Evolutionary conservation across 2,888 invertebrate genomes (phyloP), one percentile per base, ranked within the genome.

Genomic region (Tenthredo notha): DNA sequence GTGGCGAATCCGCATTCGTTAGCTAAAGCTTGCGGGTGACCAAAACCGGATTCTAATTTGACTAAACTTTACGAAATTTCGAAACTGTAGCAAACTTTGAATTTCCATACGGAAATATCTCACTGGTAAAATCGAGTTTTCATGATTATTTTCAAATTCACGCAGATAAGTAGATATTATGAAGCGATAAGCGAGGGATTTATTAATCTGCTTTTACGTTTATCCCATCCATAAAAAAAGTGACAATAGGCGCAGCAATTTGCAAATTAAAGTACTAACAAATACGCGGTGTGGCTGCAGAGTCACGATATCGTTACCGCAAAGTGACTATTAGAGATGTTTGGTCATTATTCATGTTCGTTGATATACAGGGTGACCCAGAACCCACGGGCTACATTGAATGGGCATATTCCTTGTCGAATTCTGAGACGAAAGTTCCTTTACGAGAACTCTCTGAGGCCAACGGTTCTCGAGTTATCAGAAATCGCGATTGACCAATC

Each of bases 1-100:
- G 61, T 65, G 82, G 85, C 86, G 72, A 88, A 88, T 88, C 88
- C 82, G 54, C 54, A 86, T 90, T 88, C 86, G 88, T 89, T 89
- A 88, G 88, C 83, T 37, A 47, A 83, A 70, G 83, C 83, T 83
- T 83, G 83, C 83, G 83, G 83, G 83, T 67, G 67, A 70, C 83
- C 83, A 47, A 67, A 83, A 83, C 67, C 67, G 83, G 67, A 83
- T 67, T 83, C 67, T 83, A 67, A 83, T 83, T 67, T 58, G 83
- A 70, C 83, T 18, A 80, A 80, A 61, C 29, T 33, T 40, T 7
- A 18, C 6, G 21, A 61, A 43, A 43, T 74, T 43, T 12, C 72
- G 7, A 61, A 58, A 40, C 29, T 80, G 25, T 10, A 54, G 10
- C 80, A 43, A 61, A 80, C 21, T 43, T 74, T 1, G 6, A 43